Base-by-base conservation (phyloP, 2,797 vertebrate species). In the Leptatherina wallacei region DNA sequence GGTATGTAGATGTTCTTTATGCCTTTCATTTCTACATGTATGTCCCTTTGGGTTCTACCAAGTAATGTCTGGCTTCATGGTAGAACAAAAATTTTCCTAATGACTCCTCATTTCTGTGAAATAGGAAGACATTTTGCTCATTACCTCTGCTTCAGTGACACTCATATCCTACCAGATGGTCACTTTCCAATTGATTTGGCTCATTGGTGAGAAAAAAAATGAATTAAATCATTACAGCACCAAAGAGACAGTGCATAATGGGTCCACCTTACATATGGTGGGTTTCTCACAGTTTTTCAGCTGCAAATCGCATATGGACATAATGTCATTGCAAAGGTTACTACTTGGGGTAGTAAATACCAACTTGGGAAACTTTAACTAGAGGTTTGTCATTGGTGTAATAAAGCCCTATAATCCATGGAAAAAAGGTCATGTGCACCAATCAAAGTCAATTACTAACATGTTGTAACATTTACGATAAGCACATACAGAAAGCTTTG, bases 161-260 rank as follows among this genome's bases (percentile, higher is more conserved):
- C 82, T 92, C 89, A 87, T 88, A 90, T 89, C 91, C 85, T 90
- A 94, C 90, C 95, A 97, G 95, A 95, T 96, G 95, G 95, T 96
- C 95, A 96, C 95, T 96, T 96, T 96, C 94, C 92, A 94, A 96
- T 93, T 95, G 93, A 94, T 96, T 96, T 95, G 91, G 92, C 94
- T 95, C 94, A 90, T 93, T 91, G 93, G 91, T 91, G 90, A 85
- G 54, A 68, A 69, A 81, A n/a, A 85, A 95, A 81, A 84, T 38
- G 60, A 88, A 88, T 95, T 95, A 95, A 96, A 96, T 95, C 92
- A 94, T 94, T 94, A 95, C 91, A 85, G 90, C 84, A 89, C 94
- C 92, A 32, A 88, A 84, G 94, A 97, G 95, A 96, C 88, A 71
- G 85, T 64, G 83, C 86, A 74, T 93, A 94, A 95, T 94, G 85